These are phyloP conservation scores for Euplexia lucipara DNA, from an alignment of 2,888 invertebrate genomes.

Conservation along the genomic window DNA sequence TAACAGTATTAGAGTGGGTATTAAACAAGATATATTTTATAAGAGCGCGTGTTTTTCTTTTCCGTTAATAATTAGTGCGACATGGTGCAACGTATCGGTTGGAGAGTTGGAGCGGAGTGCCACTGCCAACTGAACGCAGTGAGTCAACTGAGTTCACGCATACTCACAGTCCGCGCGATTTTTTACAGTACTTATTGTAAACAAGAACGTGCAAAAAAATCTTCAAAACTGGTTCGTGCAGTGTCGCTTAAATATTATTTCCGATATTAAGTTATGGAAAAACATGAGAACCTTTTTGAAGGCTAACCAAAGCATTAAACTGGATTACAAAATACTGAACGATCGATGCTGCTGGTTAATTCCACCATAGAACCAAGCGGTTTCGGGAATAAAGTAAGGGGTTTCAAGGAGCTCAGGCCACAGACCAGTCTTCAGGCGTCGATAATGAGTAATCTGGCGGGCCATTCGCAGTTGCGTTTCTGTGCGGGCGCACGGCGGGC, in stretches of 20 bases:
- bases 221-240: slow-evolving; percentile 22
- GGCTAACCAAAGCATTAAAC: not conserved
- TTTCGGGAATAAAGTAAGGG: not conserved
- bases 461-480: slow-evolving; percentile 51
- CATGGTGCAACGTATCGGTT: slow-evolving; percentile 52
- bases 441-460: slow-evolving; percentile 11
- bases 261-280: slow-evolving; percentile 15
- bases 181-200: slow-evolving; percentile 43
- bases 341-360: not conserved
- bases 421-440: no score
- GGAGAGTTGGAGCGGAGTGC: slow-evolving; percentile 24
- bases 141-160: slow-evolving; percentile 37
- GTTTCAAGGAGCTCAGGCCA: not conserved
- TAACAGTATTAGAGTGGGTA: slow-evolving; percentile 8
- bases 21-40: slow-evolving; percentile 21
- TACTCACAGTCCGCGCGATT: slow-evolving; percentile 7
- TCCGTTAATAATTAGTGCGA: slow-evolving; percentile 59
- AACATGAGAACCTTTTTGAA: not conserved
- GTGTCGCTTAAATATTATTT: slow-evolving; percentile 16
- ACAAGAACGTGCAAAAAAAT: slow-evolving; percentile 28
- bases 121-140: slow-evolving; percentile 37
- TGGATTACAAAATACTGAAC: not conserved
- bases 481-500: slow-evolving; percentile 47
- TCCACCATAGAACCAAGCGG: not conserved
- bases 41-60: slow-evolving; percentile 42